Evolutionary conservation across 2,888 invertebrate species (phyloP).

Genomic region (Nomada fucata): DNA sequence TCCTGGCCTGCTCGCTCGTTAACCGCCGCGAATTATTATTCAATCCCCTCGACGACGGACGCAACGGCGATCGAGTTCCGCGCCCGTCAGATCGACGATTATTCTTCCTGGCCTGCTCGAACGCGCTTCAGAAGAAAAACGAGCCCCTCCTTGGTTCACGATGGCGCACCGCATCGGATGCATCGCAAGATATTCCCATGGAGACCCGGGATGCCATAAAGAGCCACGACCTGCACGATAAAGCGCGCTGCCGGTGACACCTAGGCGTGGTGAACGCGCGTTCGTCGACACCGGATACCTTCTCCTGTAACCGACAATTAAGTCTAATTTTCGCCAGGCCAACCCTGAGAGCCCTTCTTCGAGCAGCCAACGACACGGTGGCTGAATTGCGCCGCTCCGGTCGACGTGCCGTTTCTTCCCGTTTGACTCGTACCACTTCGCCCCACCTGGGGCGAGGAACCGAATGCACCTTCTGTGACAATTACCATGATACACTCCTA

Average conservation of each 20-base stretch:
- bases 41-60: too few species aligned
- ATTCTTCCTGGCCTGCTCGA: too few species aligned
- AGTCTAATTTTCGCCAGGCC: constrained; percentile 67
- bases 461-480: constrained; percentile 75
- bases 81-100: too few species aligned
- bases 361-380: constrained; percentile 20
- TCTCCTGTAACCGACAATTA: constrained; percentile 68
- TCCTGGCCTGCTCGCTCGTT: too few species aligned
- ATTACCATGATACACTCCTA: constrained; percentile 77
- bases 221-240: constrained; percentile 24
- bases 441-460: constrained; percentile 24
- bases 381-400: constrained; percentile 42
- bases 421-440: background rate
- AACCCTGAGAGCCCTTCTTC: constrained; percentile 31
- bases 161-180: background rate
- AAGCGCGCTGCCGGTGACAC: constrained; percentile 21
- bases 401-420: background rate
- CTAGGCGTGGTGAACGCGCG: constrained; percentile 32
- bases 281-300: constrained; percentile 56
- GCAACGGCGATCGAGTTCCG: too few species aligned
- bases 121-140: too few species aligned
- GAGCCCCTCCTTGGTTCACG: background rate
- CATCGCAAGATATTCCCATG: constrained; percentile 3
- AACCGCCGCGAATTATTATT: too few species aligned
- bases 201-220: background rate